Evolutionary conservation across 2,113 vertebrate genomes (phyloP).

Genomic region (Marcusenius ussheri): DNA sequence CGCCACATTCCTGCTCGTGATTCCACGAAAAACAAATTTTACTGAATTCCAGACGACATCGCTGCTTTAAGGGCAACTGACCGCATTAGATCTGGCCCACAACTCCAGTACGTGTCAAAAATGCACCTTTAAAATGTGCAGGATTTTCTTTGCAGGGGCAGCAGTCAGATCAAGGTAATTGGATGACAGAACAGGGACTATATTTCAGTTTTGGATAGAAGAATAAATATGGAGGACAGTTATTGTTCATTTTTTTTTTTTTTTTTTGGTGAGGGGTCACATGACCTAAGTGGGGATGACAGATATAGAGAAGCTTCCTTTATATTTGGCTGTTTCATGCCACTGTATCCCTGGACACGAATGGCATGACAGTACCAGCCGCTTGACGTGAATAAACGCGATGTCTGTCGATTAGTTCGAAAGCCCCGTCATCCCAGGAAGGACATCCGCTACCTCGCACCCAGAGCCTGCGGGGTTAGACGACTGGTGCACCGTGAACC

Average conservation of each 20-base stretch:
- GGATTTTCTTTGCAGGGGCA: neutral
- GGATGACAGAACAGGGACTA: neutral
- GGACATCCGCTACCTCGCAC: neutral
- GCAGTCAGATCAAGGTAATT: neutral
- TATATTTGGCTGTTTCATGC: neutral
- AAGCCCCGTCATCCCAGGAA: neutral
- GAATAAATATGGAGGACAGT: neutral
- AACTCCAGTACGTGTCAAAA: neutral
- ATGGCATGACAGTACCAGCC: neutral
- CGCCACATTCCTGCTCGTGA: neutral
- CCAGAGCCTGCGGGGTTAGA: neutral
- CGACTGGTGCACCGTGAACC: neutral
- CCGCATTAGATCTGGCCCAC: neutral
- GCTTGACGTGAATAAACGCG: neutral
- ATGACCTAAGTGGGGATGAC: neutral
- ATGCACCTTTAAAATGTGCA: neutral
- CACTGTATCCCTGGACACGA: neutral
- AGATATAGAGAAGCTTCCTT: neutral
- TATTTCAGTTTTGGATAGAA: neutral
- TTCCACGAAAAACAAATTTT: neutral
- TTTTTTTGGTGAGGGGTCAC: neutral
- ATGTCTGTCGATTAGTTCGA: neutral
- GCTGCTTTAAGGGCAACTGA: neutral
- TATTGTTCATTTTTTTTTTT: neutral
- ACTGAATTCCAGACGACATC: neutral